These are phyloP conservation scores for Synanthedon myopaeformis DNA, from an alignment of 2,888 invertebrate species.

Conservation along the genomic window DNA sequence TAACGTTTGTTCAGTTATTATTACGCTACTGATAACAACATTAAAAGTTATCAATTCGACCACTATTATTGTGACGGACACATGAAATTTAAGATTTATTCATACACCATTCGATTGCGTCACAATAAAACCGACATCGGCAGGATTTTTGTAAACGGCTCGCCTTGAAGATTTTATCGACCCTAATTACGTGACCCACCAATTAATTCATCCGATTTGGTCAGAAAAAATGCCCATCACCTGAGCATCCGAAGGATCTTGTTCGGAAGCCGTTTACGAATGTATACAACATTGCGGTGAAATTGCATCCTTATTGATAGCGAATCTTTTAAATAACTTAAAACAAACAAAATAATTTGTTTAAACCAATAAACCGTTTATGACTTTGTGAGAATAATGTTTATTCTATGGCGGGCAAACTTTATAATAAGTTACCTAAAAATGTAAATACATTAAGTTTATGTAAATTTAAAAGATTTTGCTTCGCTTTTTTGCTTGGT, in stretches of 20 bases:
- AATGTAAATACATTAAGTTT: too few relatives aligned
- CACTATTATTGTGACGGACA: background rate
- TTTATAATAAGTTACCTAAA: too few relatives aligned
- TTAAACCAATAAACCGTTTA: too few relatives aligned
- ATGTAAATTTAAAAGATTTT: too few relatives aligned
- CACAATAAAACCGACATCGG: slow-evolving; percentile 1
- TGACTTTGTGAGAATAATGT: too few relatives aligned
- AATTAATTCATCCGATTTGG: background rate
- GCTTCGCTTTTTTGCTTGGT: too few relatives aligned
- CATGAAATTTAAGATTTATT: slow-evolving; percentile 5
- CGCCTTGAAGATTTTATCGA: slow-evolving; percentile 13
- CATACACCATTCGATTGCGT: too few relatives aligned
- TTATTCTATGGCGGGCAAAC: too few relatives aligned
- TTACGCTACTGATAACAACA: background rate
- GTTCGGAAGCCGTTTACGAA: background rate
- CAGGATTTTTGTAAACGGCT: background rate
- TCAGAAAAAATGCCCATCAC: background rate
- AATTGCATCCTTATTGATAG: background rate
- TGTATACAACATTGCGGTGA: background rate
- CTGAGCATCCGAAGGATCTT: background rate
- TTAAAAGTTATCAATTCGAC: background rate
- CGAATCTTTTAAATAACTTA: background rate
- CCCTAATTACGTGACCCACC: slow-evolving; percentile 13
- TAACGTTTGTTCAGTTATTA: background rate
- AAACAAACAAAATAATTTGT: background rate